Percentiles rank a stretch among this genome's conserved stretches.
These are phyloP conservation scores for Heliornis fulica DNA, from an alignment of 2,113 vertebrate species.

Conservation along the genomic window DNA sequence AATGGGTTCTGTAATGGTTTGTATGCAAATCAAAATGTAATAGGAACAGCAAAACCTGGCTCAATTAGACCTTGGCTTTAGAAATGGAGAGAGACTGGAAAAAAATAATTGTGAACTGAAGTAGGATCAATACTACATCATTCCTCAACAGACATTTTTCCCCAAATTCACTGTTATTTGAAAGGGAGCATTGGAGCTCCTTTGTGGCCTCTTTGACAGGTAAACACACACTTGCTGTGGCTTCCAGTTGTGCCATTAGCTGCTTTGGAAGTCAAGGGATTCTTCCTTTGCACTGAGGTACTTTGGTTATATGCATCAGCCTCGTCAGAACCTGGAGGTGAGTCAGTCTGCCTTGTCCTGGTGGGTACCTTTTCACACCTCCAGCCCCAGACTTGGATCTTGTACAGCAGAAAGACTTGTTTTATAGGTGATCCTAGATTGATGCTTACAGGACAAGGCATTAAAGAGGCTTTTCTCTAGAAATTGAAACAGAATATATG, in stretches of 20 bases:
- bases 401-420: not conserved
- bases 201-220: not conserved
- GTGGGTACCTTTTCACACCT: not conserved
- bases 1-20: not conserved
- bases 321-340: not conserved
- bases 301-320: rapidly evolving
- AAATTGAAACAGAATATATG: not conserved
- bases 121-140: not conserved
- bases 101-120: not conserved
- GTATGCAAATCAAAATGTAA: not conserved
- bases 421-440: not conserved
- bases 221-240: not conserved
- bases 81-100: not conserved
- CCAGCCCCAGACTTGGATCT: not conserved
- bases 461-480: not conserved
- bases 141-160: not conserved
- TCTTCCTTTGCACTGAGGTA: not conserved
- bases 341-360: not conserved
- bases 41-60: not conserved
- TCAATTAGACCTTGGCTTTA: not conserved
- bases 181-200: not conserved
- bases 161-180: rapidly evolving
- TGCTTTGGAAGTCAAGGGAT: not conserved
- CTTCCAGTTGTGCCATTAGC: rapidly evolving
- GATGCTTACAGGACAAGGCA: not conserved